Evolutionary conservation across 2,113 vertebrate genomes (phyloP), one percentile per base, ranked within the genome.

Genomic region (Chionomys nivalis): DNA sequence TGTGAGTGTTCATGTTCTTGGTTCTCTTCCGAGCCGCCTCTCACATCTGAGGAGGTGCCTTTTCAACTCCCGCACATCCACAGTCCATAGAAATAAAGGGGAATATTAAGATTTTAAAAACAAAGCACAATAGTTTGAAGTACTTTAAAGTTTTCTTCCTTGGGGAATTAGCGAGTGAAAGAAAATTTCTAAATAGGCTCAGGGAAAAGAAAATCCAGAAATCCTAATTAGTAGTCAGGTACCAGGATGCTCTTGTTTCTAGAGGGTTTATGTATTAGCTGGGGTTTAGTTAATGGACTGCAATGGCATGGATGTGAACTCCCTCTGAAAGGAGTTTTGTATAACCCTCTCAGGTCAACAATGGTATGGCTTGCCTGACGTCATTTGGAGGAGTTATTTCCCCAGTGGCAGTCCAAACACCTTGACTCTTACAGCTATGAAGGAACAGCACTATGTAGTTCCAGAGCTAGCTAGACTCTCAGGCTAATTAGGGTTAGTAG

Each of bases 241-340:
- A 3, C 58, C 2, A 26, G 12, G 72, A 82, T 76, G 72, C 4
- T 79, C 31, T 11, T 12, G 47, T 11, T 95, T 86, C 63, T 31
- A 3, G n/a, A 88, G 33, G 73, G 33, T 86, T 95, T 72, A 68
- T 88, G 83, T 93, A 94, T 96, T 92, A 44, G 26, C 14, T 96
- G 76, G 68, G 65, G 82, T 92, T 97, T 81, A 31, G 88, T 65
- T 31, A 55, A 73, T 73, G 47, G 49, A 70, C 47, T 90, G 79
- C n/a, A 58, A 77, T 77, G 52, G 55, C 75, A 44, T 66, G 55
- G 85, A 68, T 76, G 23, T 85, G 70, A 63, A 94, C 86, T 90
- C 52, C 79, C 92, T 93, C 76, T 92, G 92, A 94, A 92, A 96
- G 52, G 52, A 58, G 93, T n/a, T n/a, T n/a, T n/a, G n/a, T n/a